Base-by-base conservation (phyloP, 2,797 vertebrate species). In the Pangasius sanitwongsei region DNA sequence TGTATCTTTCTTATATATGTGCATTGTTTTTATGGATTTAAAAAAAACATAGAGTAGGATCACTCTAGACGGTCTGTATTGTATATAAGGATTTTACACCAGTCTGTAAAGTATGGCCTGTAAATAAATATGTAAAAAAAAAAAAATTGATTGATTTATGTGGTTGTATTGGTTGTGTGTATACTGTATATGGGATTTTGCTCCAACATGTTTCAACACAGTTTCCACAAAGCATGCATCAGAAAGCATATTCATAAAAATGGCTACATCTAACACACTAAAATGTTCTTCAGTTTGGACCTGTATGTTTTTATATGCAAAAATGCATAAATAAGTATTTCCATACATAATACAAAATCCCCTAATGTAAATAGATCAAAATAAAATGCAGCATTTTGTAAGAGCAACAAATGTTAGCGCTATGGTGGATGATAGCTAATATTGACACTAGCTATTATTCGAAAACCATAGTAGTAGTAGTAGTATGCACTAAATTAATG, bases 41-140 rank as follows among this genome's bases (percentile, higher is more conserved):
- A 44, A 44, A 44, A 74, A 70, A 28, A 13, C 9, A 25, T 37
- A 63, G n/a, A 77, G 3, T 34, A 69, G 67, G 31, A 83, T 86
- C 41, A 83, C 59, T 78, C 28, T 31, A 74, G 48, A 28, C 34
- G 48, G 72, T 85, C 41, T 87, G 59, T 77, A 84, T 78, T 90
- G 86, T 90, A 90, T 74, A 90, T 87, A 85, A 72, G 23, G 44
- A 63, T n/a, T 67, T 80, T 34, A 81, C 50, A 81, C 65, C 37
- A 82, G 48, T 90, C 61, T 88, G 72, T 74, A 87, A 89, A 65
- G 34, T 85, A 61, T 18, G 50, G 57, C 53, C 18, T 89, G 87
- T 88, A 84, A 89, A 89, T 90, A 89, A 90, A 90, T 78, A 70
- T 87, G 82, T 74, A 80, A 63, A 41, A 41, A 41, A 41, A 89